Percentiles rank a stretch among this genome's conserved stretches.
phyloP scores from a whole-genome alignment of 2,113 vertebrate species.

The Galeopterus variegatus region DNA sequence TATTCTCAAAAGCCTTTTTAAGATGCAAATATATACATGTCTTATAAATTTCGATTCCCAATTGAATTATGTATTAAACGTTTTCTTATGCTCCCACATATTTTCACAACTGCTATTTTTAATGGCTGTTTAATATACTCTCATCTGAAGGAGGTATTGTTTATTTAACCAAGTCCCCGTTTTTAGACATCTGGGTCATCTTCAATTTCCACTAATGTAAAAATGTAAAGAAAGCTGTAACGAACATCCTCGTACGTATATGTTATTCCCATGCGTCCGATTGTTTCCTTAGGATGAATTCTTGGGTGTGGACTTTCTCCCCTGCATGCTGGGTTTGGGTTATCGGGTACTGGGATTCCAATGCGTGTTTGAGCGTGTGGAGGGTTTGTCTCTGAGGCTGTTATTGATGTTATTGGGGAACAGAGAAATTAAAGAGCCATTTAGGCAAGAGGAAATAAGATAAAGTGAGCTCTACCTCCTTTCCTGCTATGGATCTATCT shows the following conservation, averaged over 20 bases:
- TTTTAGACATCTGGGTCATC: neutral
- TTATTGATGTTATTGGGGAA: fast-evolving
- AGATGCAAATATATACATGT: slow-evolving; percentile 2
- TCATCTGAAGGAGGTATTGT: neutral
- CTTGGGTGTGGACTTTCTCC: neutral
- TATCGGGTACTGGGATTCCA: fast-evolving
- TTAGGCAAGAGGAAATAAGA: neutral
- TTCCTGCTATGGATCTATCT: fast-evolving
- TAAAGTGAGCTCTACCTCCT: fast-evolving
- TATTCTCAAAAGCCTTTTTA: neutral
- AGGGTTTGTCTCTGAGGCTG: neutral
- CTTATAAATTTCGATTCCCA: slow-evolving; percentile 16
- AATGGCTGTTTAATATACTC: neutral
- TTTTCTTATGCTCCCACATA: neutral
- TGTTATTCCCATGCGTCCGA: fast-evolving
- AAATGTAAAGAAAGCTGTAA: fast-evolving
- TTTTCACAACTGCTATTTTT: neutral
- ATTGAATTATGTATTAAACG: neutral
- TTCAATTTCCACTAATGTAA: fast-evolving
- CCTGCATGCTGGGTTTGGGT: fast-evolving
- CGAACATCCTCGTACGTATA: fast-evolving
- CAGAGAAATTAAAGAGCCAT: neutral
- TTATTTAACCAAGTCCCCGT: neutral
- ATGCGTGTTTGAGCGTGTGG: fast-evolving
- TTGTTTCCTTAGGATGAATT: fast-evolving